These are phyloP conservation scores for Dorcus hopei DNA, from an alignment of 2,888 invertebrate genomes.

Conservation along the genomic window DNA sequence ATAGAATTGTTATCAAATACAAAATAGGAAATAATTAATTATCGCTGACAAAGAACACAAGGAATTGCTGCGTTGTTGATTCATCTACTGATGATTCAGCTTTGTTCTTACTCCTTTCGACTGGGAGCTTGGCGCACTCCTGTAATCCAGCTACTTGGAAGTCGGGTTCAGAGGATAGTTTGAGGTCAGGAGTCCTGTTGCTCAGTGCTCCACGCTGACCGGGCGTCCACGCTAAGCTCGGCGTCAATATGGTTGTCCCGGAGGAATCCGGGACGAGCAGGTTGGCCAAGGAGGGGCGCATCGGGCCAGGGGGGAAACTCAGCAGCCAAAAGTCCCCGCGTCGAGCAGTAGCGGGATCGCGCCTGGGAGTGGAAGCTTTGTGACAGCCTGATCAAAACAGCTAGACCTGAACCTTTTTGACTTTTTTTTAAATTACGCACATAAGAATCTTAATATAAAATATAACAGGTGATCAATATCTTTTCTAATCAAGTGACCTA, in stretches of 20 bases:
- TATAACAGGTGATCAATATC: too few relatives aligned
- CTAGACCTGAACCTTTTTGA: conserved; percentile 71
- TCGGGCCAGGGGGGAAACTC: conserved; percentile 98
- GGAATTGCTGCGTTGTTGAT: too few relatives aligned
- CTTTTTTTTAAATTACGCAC: conserved; percentile 38
- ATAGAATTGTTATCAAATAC: too few relatives aligned
- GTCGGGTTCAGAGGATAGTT: conserved; percentile 87
- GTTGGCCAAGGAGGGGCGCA: conserved; percentile 97
- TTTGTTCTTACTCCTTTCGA: too few relatives aligned
- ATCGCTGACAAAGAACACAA: too few relatives aligned
- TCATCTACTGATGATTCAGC: too few relatives aligned
- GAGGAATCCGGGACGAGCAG: conserved; percentile 81
- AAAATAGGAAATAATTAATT: too few relatives aligned
- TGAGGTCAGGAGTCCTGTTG: conserved; percentile 82
- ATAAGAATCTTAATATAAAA: too few relatives aligned
- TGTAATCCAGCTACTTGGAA: conserved; percentile 97
- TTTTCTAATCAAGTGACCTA: too few relatives aligned
- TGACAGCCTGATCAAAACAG: conserved; percentile 81
- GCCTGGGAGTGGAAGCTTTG: conserved; percentile 90
- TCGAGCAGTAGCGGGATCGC: conserved; percentile 98
- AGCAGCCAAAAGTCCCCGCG: conserved; percentile 99
- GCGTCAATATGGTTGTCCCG: conserved; percentile 92
- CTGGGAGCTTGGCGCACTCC: conserved; percentile 59
- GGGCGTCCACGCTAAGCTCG: conserved; percentile 94
- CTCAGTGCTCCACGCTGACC: conserved; percentile 75